Evolutionary conservation across 2,797 vertebrate species (phyloP), one percentile per base, ranked within the genome.

Genomic region (Carduelis carduelis): DNA sequence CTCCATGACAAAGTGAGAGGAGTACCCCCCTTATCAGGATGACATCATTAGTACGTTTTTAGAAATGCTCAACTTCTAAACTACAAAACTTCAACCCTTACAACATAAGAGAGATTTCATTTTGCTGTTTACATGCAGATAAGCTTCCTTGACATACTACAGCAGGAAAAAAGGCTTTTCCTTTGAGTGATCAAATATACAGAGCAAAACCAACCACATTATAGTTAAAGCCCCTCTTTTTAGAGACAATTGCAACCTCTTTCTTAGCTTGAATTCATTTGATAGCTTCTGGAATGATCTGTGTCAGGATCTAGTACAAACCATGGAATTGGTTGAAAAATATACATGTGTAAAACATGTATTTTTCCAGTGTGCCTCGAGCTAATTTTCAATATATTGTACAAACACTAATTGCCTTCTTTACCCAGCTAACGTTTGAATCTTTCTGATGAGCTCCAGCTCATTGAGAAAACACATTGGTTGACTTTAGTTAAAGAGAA

Each of bases 401-500:
- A 86, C 59, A 90, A 95, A 80, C 39, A 72, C 84, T 84, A 84
- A 91, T 56, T 84, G 88, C 21, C 61, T 84, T 91, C 68, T 94
- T 87, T 59, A 89, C 74, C 88, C 32, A 77, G 89, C 65, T 77
- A 41, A 53, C 64, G 70, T 89, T 65, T 87, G 83, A 92, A 74
- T 93, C 72, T 75, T 86, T 35, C 88, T 91, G 81, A 80, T 3
- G 49, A 91, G 91, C 78, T 93, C 32, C 26, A 80, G 57, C 56
- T 95, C 92, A 82, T 27, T 89, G 77, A 69, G 94, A 93, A 95
- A 95, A 35, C 59, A 90, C 27, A 53, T 2, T 89, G 50, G 59
- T 68, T 90, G 85, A 83, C 49, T 90, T 91, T 77, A 96, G 28
- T 69, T 95, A 91, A 90, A 89, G 55, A 63, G 56, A 87, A 77